A percentile compares a stretch with the other conserved stretches of the same genome.
Evolutionary conservation across 1,140 invertebrate species (phyloP).

Genomic region (Papilio glaucus): DNA sequence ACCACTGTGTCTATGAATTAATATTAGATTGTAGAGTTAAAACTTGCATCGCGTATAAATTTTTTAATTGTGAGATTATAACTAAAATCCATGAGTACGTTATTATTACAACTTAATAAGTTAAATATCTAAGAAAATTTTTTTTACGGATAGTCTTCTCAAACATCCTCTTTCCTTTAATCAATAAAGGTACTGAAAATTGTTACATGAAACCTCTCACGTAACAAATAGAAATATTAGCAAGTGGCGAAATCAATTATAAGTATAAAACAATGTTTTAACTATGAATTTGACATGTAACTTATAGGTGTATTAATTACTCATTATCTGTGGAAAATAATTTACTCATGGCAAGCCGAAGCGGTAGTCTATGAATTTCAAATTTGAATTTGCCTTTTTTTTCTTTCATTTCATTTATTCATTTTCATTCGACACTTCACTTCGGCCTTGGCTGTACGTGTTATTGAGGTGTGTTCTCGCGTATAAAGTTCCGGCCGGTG

Average conservation of each 20-base stretch:
- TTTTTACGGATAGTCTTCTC: no score
- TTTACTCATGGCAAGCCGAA: not conserved
- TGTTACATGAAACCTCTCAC: not conserved
- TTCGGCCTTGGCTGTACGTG: not conserved
- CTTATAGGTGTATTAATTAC: not conserved
- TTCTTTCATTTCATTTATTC: no score
- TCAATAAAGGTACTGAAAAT: no score
- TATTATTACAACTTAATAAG: no score
- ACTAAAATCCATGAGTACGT: not conserved
- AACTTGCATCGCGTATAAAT: no score
- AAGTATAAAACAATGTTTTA: not conserved
- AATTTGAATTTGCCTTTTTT: slow-evolving; percentile 9
- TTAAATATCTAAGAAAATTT: no score
- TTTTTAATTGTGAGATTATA: not conserved
- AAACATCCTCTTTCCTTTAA: no score
- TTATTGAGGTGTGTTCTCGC: not conserved
- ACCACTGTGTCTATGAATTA: no score
- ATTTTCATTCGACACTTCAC: slow-evolving; percentile 19
- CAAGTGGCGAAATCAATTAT: no score
- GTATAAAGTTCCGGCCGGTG: slow-evolving; percentile 15
- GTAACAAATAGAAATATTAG: not conserved
- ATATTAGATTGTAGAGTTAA: not conserved
- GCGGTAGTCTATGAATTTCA: not conserved
- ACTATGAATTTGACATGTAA: not conserved
- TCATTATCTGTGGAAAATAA: not conserved